A percentile compares a stretch with the other conserved stretches of the same genome.
These are phyloP conservation scores for Tringa solitaria DNA, from an alignment of 2,113 vertebrate species.

Conservation along the genomic window DNA sequence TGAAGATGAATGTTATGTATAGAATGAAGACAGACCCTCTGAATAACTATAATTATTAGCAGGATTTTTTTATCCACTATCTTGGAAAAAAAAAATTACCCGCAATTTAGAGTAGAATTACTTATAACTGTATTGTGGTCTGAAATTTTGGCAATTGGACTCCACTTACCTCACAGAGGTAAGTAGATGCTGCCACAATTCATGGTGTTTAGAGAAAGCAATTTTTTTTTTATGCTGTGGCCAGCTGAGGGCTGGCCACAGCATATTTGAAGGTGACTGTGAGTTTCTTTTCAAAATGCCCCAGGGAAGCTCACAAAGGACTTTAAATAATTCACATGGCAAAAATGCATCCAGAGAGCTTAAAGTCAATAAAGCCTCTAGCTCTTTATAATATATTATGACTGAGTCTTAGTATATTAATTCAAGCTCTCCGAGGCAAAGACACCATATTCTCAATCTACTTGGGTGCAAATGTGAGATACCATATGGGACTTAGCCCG, in stretches of 20 bases:
- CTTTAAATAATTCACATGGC: constrained; percentile 45
- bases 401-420: constrained; percentile 9
- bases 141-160: background rate
- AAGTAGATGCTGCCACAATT: background rate
- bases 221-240: background rate
- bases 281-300: constrained; percentile 27
- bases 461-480: constrained; percentile 50
- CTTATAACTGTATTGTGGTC: background rate
- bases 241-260: background rate
- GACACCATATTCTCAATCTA: background rate
- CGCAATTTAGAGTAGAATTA: background rate
- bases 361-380: constrained; percentile 47
- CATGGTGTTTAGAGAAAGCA: background rate
- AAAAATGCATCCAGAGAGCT: constrained; percentile 30
- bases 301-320: background rate
- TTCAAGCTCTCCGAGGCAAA: constrained; percentile 30
- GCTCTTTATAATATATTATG: constrained; percentile 14
- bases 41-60: background rate
- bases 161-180: background rate
- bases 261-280: background rate
- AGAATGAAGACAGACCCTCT: background rate
- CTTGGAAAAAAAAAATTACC: background rate
- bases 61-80: background rate
- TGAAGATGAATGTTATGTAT: background rate
- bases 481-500: constrained; percentile 4